Base-by-base conservation (phyloP, 1,140 invertebrate species). In the Papilio polyxenes region DNA sequence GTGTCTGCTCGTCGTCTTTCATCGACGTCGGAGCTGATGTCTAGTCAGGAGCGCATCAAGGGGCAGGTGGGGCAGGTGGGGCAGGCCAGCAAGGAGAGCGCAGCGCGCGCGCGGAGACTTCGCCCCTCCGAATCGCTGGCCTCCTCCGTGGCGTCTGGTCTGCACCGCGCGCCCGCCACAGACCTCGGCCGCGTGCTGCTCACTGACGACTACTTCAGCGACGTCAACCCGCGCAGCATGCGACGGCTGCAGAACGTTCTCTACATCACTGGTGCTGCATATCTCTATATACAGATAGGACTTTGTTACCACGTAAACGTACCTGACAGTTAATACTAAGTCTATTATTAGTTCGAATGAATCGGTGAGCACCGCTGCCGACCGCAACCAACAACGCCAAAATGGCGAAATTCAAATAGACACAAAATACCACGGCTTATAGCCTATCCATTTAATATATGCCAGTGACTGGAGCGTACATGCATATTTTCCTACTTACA, bases 191-290 rank as follows among this genome's bases (percentile, higher is more conserved):
- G 98, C 86, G 98, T 98, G 95, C 95, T 99, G 69, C 95, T 99
- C 0, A 98, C 98, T 2, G 98, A 99, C 91, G 98, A 99, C 94
- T 99, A 99, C 94, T 99, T 99, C 88, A 98, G 98, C 88, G 99
- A 99, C 94, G 98, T 99, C 48, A 99, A 99, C 95, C 99, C 99
- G 0, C 95, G 98, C 62, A 99, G 98, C 87, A 99, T 99, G 98
- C 95, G 98, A 80, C 95, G 99, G 79, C 95, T 99, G 10, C 98
- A 99, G 97, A 99, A 99, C 93, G 99, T 99, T 83, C 97, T 99
- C 69, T 99, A 99, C 88, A 97, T 99, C 23, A 99, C 98, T 83
- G 98, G 98, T 98, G 31, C 40, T 31, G 23, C 23, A 31, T 31
- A 31, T 31, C 23, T 31, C 23, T 31, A 31, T 31, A 31, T 31